phyloP scores from a whole-genome alignment of 2,888 invertebrate genomes.

The Acrobeloides nanus region DNA sequence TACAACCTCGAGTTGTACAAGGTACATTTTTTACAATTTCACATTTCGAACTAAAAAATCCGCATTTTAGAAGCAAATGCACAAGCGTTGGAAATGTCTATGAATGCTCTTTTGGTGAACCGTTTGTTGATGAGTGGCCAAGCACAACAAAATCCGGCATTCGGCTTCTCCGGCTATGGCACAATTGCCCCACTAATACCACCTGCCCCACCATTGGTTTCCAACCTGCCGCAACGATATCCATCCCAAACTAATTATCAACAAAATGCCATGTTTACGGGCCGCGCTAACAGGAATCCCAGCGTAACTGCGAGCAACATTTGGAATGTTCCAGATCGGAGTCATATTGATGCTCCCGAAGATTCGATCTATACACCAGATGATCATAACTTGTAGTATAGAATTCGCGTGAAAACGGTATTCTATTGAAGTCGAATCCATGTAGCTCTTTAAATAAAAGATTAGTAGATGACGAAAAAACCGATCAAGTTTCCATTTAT shows the following conservation, averaged over 20 bases:
- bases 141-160: not conserved
- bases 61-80: slow-evolving; percentile 13
- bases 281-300: slow-evolving; percentile 1
- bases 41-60: not conserved
- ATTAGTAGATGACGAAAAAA: no score
- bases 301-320: slow-evolving; percentile 16
- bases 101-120: slow-evolving; percentile 25
- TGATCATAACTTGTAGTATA: no score
- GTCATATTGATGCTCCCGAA: no score
- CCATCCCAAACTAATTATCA: not conserved
- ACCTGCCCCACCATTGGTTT: slow-evolving; percentile 4
- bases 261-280: slow-evolving; percentile 3
- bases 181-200: slow-evolving; percentile 1
- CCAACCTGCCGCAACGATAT: not conserved
- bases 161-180: slow-evolving; percentile 6
- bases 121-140: slow-evolving; percentile 16
- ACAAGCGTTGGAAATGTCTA: slow-evolving; percentile 28
- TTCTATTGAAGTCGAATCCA: no score
- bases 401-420: no score
- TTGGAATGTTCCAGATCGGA: slow-evolving; percentile 27
- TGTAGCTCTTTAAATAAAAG: no score
- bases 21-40: not conserved
- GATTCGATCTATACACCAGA: no score
- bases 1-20: slow-evolving; percentile 6
- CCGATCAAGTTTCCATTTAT: no score